Conservation (phyloP, 2,113 vertebrate species). For the Serinus canaria region DNA sequence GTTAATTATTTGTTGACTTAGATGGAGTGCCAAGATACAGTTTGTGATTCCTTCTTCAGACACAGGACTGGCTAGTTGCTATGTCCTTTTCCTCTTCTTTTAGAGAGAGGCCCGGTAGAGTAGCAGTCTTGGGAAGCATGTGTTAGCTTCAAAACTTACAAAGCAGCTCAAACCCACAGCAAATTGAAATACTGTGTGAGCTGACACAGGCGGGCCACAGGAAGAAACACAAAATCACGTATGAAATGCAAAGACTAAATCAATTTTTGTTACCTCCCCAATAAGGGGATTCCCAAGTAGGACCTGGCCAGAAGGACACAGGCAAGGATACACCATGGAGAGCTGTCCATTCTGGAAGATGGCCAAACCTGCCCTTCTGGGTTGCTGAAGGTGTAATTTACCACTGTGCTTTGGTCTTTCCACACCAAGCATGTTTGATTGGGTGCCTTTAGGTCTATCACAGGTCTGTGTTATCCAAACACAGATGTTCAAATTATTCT, state of each 20-base stretch:
- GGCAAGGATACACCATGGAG: not conserved
- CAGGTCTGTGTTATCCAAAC: not conserved
- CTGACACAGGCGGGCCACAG: not conserved
- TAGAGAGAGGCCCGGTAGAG: not conserved
- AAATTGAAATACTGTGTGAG: not conserved
- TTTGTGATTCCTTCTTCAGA: not conserved
- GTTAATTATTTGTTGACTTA: not conserved
- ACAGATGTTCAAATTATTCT: not conserved
- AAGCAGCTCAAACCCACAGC: not conserved
- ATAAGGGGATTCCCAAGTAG: not conserved
- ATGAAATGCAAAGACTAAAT: not conserved
- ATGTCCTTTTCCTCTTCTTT: not conserved
- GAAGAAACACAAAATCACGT: not conserved
- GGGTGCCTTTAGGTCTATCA: not conserved
- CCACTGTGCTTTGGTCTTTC: not conserved
- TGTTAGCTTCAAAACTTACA: not conserved
- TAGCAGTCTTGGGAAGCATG: not conserved
- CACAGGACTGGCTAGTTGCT: not conserved
- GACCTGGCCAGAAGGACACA: not conserved
- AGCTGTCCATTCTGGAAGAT: not conserved
- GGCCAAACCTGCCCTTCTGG: not conserved
- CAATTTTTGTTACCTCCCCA: not conserved
- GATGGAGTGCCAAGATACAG: not conserved
- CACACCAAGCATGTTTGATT: not conserved
- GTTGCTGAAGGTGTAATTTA: not conserved